Conservation (phyloP, 2,797 vertebrate genomes). For the Triplophysa bombifrons region DNA sequence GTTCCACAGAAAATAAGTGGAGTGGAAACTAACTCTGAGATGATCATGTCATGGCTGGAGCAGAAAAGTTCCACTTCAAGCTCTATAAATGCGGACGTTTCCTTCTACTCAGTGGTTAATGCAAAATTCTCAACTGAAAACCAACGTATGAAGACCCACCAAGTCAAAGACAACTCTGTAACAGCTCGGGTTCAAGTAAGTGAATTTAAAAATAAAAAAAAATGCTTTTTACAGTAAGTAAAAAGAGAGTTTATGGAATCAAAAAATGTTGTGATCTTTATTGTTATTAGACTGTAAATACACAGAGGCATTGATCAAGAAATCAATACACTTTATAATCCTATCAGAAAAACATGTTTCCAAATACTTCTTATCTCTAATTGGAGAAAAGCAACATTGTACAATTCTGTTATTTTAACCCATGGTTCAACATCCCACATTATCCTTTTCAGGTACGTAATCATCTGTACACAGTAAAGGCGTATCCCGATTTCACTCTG, state of each 20-base stretch:
- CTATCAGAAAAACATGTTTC: no score
- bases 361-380: no score
- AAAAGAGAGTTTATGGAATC: no score
- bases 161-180: conserved; percentile 79
- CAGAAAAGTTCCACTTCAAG: conserved; percentile 80
- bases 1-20: conserved; percentile 84
- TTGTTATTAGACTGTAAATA: no score
- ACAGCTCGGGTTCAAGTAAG: conserved; percentile 84
- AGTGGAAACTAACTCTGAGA: conserved; percentile 87
- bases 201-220: neutral
- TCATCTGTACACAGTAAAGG: conserved; percentile 82
- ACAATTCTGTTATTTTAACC: no score
- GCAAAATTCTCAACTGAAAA: conserved; percentile 86
- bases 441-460: conserved; percentile 74
- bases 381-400: no score
- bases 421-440: no score
- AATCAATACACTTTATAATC: no score
- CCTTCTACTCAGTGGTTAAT: conserved; percentile 74
- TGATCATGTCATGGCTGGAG: conserved; percentile 84
- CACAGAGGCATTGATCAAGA: no score
- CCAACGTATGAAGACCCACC: conserved; percentile 83
- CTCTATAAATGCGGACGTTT: conserved; percentile 81
- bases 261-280: no score
- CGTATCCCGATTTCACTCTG: conserved; percentile 75
- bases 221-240: no score